Base-by-base conservation (phyloP, 2,797 vertebrate genomes). In the Malacoctenus gilli region DNA sequence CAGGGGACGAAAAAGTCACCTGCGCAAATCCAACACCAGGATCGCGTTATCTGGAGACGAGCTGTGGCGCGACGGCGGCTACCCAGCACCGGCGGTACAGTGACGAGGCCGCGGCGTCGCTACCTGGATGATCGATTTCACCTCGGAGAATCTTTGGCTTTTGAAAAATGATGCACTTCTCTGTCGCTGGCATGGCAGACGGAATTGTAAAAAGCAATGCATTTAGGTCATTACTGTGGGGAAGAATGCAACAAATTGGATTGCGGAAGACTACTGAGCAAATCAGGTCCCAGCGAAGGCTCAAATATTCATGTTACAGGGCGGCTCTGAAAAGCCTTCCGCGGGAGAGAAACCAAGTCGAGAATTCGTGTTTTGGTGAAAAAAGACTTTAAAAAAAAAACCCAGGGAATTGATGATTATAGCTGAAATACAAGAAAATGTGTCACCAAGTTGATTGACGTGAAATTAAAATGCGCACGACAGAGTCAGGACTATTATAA, bases 141-240 rank as follows among this genome's bases (percentile, higher is more conserved):
- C 25, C 6, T 28, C n/a, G n/a, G n/a, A 28, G 9, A 28, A 60
- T 59, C 36, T 56, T 54, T 66, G 37, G n/a, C 49, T 67, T n/a
- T 47, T 49, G 38, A 66, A 69, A 59, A 53, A 68, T 65, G 13
- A 25, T 19, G 28, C 39, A 40, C 9, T 41, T 35, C 25, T 21
- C 41, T 25, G 28, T 34, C 51, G 54, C 54, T 55, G 65, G 62
- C 41, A 16, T 30, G 51, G 70, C 58, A 72, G 73, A 41, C 39
- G 65, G 62, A 41, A 16, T 30, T 47, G 70, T 54, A 72, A 70
- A 41, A 38, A 22, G 44, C 31, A 62, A 62, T 75, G 59, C 65
- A 51, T 68, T 62, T 48, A 67, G 44, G 42, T 62, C 55, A 42
- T 38, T 19, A 50, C 52, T 50, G 61, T 34, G 19, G 32, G 19